phyloP scores from a whole-genome alignment of 2,888 invertebrate genomes.

The Glyphotaelius pellucidus region DNA sequence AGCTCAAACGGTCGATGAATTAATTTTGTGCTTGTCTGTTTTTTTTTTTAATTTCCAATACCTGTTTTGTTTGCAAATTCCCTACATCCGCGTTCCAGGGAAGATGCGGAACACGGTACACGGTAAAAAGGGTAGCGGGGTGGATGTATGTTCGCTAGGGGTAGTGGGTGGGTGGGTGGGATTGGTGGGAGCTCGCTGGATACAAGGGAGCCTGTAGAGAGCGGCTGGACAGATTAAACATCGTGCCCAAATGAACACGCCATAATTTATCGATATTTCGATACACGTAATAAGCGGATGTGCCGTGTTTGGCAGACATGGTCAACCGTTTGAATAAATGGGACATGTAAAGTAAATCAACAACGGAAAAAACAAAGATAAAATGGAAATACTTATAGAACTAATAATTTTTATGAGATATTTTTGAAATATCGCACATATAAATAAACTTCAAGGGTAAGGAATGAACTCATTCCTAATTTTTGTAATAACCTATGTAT shows the following conservation, averaged over 20 bases:
- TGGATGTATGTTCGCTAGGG: not conserved
- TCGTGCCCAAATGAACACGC: constrained; percentile 77
- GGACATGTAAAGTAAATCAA: not conserved
- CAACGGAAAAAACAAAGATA: not conserved
- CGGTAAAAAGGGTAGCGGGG: not conserved
- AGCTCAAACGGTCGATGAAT: not conserved
- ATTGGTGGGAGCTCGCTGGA: constrained; percentile 29
- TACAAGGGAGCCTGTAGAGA: constrained; percentile 70
- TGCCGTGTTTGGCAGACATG: constrained; percentile 48
- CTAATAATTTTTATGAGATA: not conserved
- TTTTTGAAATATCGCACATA: no score
- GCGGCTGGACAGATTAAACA: constrained; percentile 76
- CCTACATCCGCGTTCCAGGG: not conserved
- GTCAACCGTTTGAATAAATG: constrained; percentile 15
- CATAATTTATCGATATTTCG: constrained; percentile 74
- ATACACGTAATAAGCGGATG: constrained; percentile 61
- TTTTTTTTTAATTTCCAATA: not conserved
- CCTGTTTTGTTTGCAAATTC: not conserved
- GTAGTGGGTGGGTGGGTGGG: constrained; percentile 60
- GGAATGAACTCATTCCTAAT: no score
- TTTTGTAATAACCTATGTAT: no score
- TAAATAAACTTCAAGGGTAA: no score
- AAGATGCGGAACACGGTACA: not conserved
- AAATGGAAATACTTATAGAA: not conserved
- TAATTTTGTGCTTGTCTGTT: constrained; percentile 6